Conservation (phyloP, 2,888 invertebrate genomes). For the Loripinus fragilis region DNA sequence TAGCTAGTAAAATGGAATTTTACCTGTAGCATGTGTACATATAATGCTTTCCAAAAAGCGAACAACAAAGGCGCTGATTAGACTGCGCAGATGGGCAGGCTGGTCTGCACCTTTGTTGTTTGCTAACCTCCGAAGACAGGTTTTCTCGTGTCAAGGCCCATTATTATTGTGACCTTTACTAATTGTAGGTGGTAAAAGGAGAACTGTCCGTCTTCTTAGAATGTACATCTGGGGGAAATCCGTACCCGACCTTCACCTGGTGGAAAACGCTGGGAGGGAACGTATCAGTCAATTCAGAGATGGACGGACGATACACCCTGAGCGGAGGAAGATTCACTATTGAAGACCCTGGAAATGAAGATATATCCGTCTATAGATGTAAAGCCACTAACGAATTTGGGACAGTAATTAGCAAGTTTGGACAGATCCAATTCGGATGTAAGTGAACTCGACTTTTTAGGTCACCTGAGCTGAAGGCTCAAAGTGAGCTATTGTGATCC, state of each 20-base stretch:
- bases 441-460: constrained; percentile 25
- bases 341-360: constrained; percentile 25
- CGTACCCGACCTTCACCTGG: constrained; percentile 43
- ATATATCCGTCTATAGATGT: constrained; percentile 34
- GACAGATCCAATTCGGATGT: constrained; percentile 46
- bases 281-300: constrained; percentile 14
- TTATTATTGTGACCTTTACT: not conserved
- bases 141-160: too few species aligned
- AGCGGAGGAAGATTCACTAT: constrained; percentile 41
- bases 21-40: too few species aligned
- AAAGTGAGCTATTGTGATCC: too few species aligned
- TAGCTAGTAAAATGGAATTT: too few species aligned
- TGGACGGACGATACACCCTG: constrained; percentile 22
- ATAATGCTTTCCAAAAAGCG: too few species aligned
- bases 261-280: constrained; percentile 13
- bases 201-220: constrained; percentile 40
- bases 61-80: too few species aligned
- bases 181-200: constrained; percentile 40
- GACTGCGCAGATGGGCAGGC: too few species aligned
- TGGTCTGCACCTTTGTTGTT: too few species aligned
- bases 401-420: constrained; percentile 37
- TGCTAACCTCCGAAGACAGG: too few species aligned
- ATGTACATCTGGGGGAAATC: constrained; percentile 42
- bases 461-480: too few species aligned
- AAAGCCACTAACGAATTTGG: constrained; percentile 38